These are phyloP conservation scores for Gracilinanus agilis DNA, from an alignment of 2,113 vertebrate genomes.

Conservation along the genomic window DNA sequence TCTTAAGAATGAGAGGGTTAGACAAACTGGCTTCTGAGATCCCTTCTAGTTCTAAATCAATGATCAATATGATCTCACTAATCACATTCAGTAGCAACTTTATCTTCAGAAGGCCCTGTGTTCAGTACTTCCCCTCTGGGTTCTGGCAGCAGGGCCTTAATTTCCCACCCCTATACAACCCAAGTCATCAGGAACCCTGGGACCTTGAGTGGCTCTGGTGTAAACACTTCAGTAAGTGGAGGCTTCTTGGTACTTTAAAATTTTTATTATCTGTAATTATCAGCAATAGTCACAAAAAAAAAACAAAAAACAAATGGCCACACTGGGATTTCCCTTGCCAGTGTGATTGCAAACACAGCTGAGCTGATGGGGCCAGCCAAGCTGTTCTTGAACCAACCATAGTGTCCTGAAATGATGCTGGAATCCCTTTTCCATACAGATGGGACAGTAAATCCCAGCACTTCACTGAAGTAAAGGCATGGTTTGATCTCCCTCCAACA, in stretches of 20 bases:
- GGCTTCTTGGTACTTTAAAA: slow-evolving; percentile 25
- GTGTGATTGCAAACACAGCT: slow-evolving; percentile 77
- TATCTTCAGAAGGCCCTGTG: not conserved
- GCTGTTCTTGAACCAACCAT: slow-evolving; percentile 44
- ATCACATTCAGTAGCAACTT: not conserved
- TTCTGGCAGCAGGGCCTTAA: not conserved
- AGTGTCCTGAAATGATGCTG: not conserved
- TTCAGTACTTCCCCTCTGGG: not conserved
- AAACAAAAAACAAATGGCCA: not conserved
- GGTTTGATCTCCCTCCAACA: not conserved
- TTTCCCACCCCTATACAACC: not conserved
- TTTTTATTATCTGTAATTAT: slow-evolving; percentile 60
- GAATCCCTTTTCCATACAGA: not conserved
- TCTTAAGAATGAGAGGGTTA: not conserved
- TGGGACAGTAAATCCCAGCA: not conserved
- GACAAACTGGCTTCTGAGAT: not conserved
- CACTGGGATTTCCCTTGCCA: slow-evolving; percentile 54
- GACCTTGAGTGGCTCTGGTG: not conserved
- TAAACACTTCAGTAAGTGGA: not conserved
- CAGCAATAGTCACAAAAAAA: slow-evolving; percentile 67
- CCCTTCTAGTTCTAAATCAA: not conserved
- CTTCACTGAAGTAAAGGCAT: not conserved
- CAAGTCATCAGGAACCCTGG: not conserved
- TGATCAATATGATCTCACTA: not conserved
- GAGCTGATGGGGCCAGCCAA: slow-evolving; percentile 80